Base-by-base conservation (phyloP, 92 coral and sea anemone species). In the Epizoanthus scotinus region DNA sequence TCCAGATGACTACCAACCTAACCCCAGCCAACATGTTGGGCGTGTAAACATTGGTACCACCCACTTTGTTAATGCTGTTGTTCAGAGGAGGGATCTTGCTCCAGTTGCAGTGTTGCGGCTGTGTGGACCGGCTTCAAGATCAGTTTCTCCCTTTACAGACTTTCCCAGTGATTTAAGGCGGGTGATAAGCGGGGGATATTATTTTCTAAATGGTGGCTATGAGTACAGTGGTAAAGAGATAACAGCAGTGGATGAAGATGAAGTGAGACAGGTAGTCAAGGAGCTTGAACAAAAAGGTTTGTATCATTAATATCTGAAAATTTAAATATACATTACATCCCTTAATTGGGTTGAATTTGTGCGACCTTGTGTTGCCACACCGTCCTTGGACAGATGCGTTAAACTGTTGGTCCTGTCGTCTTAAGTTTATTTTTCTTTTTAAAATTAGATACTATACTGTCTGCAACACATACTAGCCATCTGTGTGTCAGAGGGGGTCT, bases 11-110 rank as follows among this genome's bases (percentile, higher is more conserved):
- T 93, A 73, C 75, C 93, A 78, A 18, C 87, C 91, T n/a, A 82
- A 77, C 36, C 79, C 86, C 17, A 75, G 44, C 62, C 86, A 83
- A 44, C 70, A 84, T 64, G 77, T 95, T 25, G 72, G 88, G 6
- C 86, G 96, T 50, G 94, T 95, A 19, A 93, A 95, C 65, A 95
- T 93, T 74, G 99, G 99, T 8, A 95, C 99, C 1, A 95, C 99
- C 36, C 99, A 95, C 73, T 95, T 95, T 87, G 90, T 95, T 26
- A 95, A 95, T 84, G 99, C 99, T 3, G 88, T 95, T 34, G 85
- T 95, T 8, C 99, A 95, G 82, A 91, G 99, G 55, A 83, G 64
- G 79, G 84, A 72, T 40, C 71, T 95, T 19, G 91, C 85, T 0
- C 86, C 79, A 34, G 99, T 95, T 18, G 91, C 98, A 12, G 98